Conservation (phyloP, 1,140 invertebrate species). For the Ostrea edulis region DNA sequence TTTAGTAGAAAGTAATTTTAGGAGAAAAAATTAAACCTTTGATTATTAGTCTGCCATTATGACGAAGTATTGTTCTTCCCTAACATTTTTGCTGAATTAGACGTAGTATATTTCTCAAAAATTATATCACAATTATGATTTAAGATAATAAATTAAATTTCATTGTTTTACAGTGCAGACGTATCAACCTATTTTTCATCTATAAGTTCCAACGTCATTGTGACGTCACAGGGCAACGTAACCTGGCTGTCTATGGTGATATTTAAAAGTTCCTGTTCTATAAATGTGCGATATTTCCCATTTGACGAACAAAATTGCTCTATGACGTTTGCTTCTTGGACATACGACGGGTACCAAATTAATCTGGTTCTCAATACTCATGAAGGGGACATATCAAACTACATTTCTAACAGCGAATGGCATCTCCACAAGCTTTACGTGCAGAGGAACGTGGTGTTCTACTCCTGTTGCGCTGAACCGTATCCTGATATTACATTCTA, state of each 20-base stretch:
- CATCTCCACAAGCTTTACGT: constrained; percentile 79
- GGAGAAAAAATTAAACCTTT: no score
- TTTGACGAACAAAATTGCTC: constrained; percentile 81
- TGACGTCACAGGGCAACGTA: constrained; percentile 80
- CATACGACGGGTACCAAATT: constrained; percentile 88
- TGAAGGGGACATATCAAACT: constrained; percentile 79
- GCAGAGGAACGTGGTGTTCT: constrained; percentile 83
- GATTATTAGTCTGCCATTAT: no score
- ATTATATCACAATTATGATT: no score
- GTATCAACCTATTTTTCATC: constrained; percentile 74
- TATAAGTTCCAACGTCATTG: constrained; percentile 80
- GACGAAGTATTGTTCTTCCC: no score
- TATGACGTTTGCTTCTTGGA: constrained; percentile 94
- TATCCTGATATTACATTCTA: constrained; percentile 76
- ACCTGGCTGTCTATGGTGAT: constrained; percentile 81
- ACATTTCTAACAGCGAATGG: constrained; percentile 81
- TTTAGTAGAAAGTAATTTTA: no score
- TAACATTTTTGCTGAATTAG: no score
- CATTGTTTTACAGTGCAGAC: constrained; percentile 74
- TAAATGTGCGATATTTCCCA: constrained; percentile 81
- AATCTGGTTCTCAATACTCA: constrained; percentile 70
- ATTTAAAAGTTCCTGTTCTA: constrained; percentile 80
- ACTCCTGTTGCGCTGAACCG: constrained; percentile 84
- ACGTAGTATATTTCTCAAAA: no score
- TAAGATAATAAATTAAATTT: no score